phyloP scores from a whole-genome alignment of 2,888 invertebrate genomes.

The Salticus scenicus region DNA sequence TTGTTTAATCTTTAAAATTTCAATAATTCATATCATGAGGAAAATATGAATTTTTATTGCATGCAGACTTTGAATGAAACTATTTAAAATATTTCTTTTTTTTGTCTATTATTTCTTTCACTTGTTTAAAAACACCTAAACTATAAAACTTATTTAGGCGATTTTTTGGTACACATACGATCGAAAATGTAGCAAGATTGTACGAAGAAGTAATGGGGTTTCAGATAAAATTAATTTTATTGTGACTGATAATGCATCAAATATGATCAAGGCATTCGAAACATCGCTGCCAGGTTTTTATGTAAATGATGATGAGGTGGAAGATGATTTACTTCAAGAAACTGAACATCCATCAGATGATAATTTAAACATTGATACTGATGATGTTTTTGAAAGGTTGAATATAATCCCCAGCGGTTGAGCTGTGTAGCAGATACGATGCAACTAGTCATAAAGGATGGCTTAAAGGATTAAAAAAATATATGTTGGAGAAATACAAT shows the following conservation, averaged over 20 bases:
- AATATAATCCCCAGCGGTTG: background rate
- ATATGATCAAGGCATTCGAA: background rate
- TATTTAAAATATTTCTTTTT: no score
- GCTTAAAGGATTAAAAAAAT: background rate
- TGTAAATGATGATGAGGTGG: no score
- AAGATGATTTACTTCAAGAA: background rate
- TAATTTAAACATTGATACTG: background rate
- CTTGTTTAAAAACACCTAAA: no score
- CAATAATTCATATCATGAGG: no score
- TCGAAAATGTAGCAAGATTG: background rate
- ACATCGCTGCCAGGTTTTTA: background rate
- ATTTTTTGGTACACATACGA: background rate
- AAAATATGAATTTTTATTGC: no score
- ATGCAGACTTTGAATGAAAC: no score
- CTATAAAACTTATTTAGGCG: no score
- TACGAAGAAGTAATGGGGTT: background rate
- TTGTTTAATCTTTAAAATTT: no score
- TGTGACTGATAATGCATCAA: background rate
- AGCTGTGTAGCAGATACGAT: background rate
- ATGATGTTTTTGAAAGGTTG: background rate
- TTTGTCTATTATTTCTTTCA: no score
- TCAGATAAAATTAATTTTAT: background rate
- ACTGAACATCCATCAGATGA: background rate
- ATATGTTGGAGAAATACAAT: background rate
- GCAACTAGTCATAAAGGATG: background rate